phyloP scores from a whole-genome alignment of 2,888 invertebrate species.

The Nomada lathburiana region DNA sequence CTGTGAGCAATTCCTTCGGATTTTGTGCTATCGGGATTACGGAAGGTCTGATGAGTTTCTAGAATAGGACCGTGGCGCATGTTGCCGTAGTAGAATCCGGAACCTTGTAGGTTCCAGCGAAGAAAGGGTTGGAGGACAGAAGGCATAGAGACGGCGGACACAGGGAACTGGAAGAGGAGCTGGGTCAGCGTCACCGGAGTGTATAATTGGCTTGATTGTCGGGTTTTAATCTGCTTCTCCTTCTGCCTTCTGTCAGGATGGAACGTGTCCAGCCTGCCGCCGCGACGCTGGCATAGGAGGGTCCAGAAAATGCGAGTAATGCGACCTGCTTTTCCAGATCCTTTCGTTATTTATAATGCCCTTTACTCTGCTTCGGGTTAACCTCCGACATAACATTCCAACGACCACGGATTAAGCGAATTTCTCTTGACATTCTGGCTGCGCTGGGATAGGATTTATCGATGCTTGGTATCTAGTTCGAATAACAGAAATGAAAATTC shows the following conservation, averaged over 20 bases:
- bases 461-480: too few species aligned
- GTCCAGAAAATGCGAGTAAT: conserved; percentile 66
- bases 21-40: conserved; percentile 80
- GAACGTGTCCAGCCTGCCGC: conserved; percentile 71
- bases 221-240: conserved; percentile 83
- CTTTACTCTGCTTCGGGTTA: conserved; percentile 38
- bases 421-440: conserved; percentile 24
- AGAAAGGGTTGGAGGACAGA: conserved; percentile 66
- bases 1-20: conserved; percentile 80
- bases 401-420: conserved; percentile 50
- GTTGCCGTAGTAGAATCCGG: conserved; percentile 64
- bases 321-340: conserved; percentile 66
- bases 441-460: neutral
- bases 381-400: conserved; percentile 39
- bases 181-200: conserved; percentile 83
- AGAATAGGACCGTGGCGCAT: conserved; percentile 75
- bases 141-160: conserved; percentile 73
- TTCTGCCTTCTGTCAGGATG: conserved; percentile 75
- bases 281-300: conserved; percentile 40
- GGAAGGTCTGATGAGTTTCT: conserved; percentile 82
- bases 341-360: conserved; percentile 74
- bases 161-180: conserved; percentile 76
- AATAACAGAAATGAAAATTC: neutral
- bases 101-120: conserved; percentile 55
- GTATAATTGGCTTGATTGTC: conserved; percentile 84